These are phyloP conservation scores for Hypanus sabinus DNA, from an alignment of 2,113 vertebrate genomes.

Conservation along the genomic window DNA sequence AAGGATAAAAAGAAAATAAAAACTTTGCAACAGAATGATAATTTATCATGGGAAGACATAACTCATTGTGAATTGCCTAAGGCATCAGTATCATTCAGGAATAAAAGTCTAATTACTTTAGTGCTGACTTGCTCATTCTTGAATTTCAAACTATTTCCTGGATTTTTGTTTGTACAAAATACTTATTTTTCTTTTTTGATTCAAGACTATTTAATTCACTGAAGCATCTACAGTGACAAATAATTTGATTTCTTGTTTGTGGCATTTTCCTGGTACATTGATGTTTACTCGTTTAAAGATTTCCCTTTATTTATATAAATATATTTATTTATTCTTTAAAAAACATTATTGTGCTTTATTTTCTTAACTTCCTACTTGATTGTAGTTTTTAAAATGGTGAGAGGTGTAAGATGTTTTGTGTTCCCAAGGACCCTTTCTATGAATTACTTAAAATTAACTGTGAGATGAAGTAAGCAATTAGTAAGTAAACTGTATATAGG, in stretches of 20 bases:
- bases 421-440: too few relatives aligned
- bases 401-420: too few relatives aligned
- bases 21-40: background rate
- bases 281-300: background rate
- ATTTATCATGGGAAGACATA: background rate
- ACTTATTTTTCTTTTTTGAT: background rate
- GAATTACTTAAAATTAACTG: too few relatives aligned
- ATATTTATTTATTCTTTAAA: background rate
- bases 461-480: too few relatives aligned
- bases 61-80: background rate
- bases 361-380: background rate
- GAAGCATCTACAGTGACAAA: background rate
- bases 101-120: background rate
- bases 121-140: background rate
- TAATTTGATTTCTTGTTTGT: background rate
- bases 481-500: too few relatives aligned
- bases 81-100: fast-evolving
- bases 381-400: background rate
- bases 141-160: background rate
- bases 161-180: background rate
- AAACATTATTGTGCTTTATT: background rate
- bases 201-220: background rate
- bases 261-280: background rate
- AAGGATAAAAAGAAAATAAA: background rate
- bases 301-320: background rate